These are phyloP conservation scores for Phataginus tricuspis DNA, from an alignment of 2,797 vertebrate species.

Conservation along the genomic window DNA sequence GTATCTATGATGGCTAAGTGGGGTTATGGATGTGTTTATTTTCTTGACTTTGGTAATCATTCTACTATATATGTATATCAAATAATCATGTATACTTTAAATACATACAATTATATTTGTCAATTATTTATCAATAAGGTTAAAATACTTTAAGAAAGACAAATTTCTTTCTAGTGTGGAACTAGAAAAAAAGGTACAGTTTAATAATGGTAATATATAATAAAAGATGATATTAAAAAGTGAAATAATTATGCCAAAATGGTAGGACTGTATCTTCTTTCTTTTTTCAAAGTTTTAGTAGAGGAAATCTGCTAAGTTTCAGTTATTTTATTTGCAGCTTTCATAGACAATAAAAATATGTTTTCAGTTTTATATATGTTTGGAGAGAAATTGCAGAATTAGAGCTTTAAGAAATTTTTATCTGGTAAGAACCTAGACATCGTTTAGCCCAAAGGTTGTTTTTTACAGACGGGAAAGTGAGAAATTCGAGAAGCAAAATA, in stretches of 20 bases:
- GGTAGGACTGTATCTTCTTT: not conserved
- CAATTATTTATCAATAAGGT: not conserved
- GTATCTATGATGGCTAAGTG: not conserved
- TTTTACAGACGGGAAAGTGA: not conserved
- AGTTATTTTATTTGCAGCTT: constrained; percentile 6
- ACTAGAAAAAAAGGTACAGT: not conserved
- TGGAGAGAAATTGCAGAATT: not conserved
- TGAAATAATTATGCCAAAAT: not conserved
- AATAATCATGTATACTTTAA: not conserved
- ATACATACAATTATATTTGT: not conserved
- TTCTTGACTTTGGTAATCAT: not conserved
- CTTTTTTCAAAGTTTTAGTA: not conserved
- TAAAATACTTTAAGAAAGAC: constrained; percentile 21
- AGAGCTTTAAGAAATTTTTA: not conserved
- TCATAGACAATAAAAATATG: not conserved
- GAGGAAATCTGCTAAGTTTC: not conserved
- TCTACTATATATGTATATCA: not conserved
- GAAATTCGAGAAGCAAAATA: not conserved
- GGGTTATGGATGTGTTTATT: not conserved
- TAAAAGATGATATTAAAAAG: not conserved
- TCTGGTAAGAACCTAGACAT: constrained; percentile 30
- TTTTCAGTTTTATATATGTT: not conserved
- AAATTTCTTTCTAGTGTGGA: not conserved
- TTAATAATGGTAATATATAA: constrained; percentile 7
- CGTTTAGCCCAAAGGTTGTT: not conserved